Evolutionary conservation across 2,113 vertebrate species (phyloP), one percentile per base, ranked within the genome.

Genomic region (Okapia johnstoni): DNA sequence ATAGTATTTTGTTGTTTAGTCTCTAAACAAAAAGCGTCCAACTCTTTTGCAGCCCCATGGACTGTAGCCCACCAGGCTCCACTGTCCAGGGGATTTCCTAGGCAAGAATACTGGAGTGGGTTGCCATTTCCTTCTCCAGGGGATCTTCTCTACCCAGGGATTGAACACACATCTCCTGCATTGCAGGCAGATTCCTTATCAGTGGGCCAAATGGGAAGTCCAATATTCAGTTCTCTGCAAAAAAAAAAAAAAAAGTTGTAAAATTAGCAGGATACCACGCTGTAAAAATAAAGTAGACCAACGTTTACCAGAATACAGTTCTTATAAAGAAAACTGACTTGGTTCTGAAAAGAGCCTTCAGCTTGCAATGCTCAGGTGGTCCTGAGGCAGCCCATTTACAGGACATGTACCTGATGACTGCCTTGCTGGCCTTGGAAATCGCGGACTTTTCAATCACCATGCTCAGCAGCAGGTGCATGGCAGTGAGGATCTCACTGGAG

Each of bases 401-500:
- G 7, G 3, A 57, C 5, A 5, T 50, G 52, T 73, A 58, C 43
- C n/a, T 58, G 43, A 84, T 14, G 30, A 60, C 4, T 2, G 13
- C 40, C 54, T 70, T 84, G 61, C 52, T 90, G 25, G 9, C 57
- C n/a, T 33, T 8, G 2, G n/a, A 43, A 57, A 66, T 1, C 3
- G 21, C 6, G 0, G 46, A 36, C n/a, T 88, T 92, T 85, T 19
- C 1, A 3, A 83, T 6, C 17, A 23, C 90, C 76, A 17, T 40
- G 40, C 46, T 54, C 52, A 79, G n/a, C 57, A 70, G 60, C 76
- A 43, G 26, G 40, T n/a, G 12, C 21, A 52, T 23, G 3, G n/a
- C 6, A 7, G 3, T 83, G 90, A 92, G 43, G 52, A 97, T 99
- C 98, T 98, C 98, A 92, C 97, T 94, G 85, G 98, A 99, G 2